Evolutionary conservation across 2,888 invertebrate species (phyloP).

Genomic region (Thereva unica): DNA sequence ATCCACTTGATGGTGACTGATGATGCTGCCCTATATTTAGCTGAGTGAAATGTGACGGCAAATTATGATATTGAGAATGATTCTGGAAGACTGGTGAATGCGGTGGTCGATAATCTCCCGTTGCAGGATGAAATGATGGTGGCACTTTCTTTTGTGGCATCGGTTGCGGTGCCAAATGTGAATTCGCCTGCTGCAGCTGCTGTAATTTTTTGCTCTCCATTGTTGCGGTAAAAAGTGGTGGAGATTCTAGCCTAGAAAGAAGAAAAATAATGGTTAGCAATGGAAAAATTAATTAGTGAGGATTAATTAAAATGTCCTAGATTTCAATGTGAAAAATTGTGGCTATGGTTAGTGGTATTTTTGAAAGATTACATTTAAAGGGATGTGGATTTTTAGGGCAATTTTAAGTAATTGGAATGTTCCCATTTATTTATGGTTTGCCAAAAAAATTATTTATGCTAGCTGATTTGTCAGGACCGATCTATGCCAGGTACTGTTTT

Average conservation of each 20-base stretch:
- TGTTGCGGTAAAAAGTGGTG: constrained; percentile 65
- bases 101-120: constrained; percentile 61
- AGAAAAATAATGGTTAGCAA: constrained; percentile 17
- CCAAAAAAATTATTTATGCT: too few relatives aligned
- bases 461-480: too few relatives aligned
- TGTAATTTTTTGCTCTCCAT: constrained; percentile 72
- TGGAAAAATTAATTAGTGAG: constrained; percentile 7
- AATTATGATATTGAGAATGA: constrained; percentile 46
- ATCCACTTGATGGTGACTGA: constrained; percentile 46
- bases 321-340: too few relatives aligned
- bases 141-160: constrained; percentile 61
- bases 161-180: constrained; percentile 57
- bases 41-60: constrained; percentile 45
- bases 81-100: constrained; percentile 58
- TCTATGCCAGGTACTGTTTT: too few relatives aligned
- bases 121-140: constrained; percentile 58
- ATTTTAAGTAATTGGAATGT: too few relatives aligned
- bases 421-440: too few relatives aligned
- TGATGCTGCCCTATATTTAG: constrained; percentile 40
- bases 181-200: constrained; percentile 55
- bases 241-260: constrained; percentile 70
- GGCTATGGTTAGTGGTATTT: too few relatives aligned
- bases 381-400: too few relatives aligned
- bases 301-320: too few relatives aligned
- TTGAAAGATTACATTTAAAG: too few relatives aligned